Percentiles rank a stretch among this genome's conserved stretches.
Evolutionary conservation across 23 tunicate genomes (phyloP).

Genomic region (Oikopleura dioica): DNA sequence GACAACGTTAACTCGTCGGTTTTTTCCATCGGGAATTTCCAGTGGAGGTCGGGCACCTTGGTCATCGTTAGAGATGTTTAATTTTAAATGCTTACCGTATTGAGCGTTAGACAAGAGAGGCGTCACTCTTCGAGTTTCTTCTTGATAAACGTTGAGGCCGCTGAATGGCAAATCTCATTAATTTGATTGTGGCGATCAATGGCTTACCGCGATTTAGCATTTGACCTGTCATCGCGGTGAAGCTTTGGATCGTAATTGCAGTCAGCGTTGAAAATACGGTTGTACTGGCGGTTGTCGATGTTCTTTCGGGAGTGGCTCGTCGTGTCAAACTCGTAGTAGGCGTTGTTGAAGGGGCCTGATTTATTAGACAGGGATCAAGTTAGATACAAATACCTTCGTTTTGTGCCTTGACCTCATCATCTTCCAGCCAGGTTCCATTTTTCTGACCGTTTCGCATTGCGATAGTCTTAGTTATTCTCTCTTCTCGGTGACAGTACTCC

Average conservation of each 20-base stretch:
- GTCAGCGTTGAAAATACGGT: not conserved
- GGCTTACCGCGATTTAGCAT: not conserved
- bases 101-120: not conserved
- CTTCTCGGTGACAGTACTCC: not conserved
- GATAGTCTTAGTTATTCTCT: not conserved
- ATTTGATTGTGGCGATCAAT: no score
- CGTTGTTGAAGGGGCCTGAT: no score
- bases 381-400: no score
- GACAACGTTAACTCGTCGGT: not conserved
- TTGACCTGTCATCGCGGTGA: not conserved
- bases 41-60: not conserved
- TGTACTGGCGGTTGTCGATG: not conserved
- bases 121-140: not conserved
- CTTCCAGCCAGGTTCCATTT: not conserved
- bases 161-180: no score
- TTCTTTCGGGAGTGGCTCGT: not conserved
- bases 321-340: no score
- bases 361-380: no score
- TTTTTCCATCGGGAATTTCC: not conserved
- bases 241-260: not conserved
- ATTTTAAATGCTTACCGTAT: no score
- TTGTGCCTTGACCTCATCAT: not conserved
- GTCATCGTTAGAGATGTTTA: no score
- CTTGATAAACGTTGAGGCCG: not conserved
- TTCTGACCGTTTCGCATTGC: not conserved